These are phyloP conservation scores for Monoplex corrugatus DNA, from an alignment of 2,888 invertebrate genomes.

Conservation along the genomic window DNA sequence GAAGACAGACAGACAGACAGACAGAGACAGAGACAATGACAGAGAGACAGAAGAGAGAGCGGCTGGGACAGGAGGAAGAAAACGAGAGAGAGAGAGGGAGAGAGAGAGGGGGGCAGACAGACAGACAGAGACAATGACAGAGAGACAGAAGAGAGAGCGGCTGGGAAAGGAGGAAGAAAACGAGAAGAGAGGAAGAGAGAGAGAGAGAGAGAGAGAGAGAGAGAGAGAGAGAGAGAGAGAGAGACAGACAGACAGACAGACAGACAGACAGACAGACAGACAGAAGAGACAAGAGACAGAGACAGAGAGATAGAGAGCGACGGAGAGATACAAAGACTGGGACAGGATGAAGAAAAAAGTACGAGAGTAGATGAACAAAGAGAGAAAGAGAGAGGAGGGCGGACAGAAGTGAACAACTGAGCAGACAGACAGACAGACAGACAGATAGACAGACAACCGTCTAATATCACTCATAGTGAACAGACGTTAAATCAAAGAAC, in stretches of 20 bases:
- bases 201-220: background rate
- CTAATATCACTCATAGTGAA: too few relatives aligned
- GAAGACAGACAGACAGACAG: background rate
- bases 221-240: background rate
- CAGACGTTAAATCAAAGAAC: too few relatives aligned
- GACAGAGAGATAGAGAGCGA: too few relatives aligned
- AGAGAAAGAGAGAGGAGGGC: too few relatives aligned
- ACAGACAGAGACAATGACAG: constrained; percentile 1
- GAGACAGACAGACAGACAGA: constrained; percentile 22
- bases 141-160: background rate
- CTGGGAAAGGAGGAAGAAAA: background rate
- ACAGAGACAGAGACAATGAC: background rate
- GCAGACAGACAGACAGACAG: too few relatives aligned
- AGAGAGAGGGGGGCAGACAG: background rate
- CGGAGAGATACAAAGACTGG: too few relatives aligned
- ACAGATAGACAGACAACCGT: too few relatives aligned
- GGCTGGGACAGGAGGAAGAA: too few relatives aligned
- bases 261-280: constrained; percentile 5
- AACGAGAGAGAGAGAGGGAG: background rate
- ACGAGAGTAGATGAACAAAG: too few relatives aligned
- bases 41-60: too few relatives aligned
- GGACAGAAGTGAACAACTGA: too few relatives aligned
- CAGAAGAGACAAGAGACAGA: background rate
- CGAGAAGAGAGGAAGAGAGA: background rate
- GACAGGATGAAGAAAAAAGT: too few relatives aligned